These are phyloP conservation scores for Thalassarche chlororhynchos DNA, from an alignment of 2,113 vertebrate genomes.

Conservation along the genomic window DNA sequence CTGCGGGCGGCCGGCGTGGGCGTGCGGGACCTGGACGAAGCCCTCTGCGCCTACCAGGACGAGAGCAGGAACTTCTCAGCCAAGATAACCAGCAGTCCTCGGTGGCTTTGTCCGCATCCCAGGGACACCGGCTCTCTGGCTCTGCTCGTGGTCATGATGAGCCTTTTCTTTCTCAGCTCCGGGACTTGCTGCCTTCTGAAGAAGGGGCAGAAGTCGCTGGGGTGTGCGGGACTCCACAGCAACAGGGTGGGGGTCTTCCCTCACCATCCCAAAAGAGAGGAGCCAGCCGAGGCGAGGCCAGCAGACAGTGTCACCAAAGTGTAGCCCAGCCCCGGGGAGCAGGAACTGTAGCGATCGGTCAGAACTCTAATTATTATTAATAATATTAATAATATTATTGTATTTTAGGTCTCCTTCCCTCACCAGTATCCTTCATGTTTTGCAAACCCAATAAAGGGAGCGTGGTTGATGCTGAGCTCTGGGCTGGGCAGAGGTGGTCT, in stretches of 20 bases:
- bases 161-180: background rate
- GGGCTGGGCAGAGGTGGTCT: background rate
- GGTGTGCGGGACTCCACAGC: background rate
- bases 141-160: background rate
- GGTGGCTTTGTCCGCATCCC: background rate
- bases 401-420: background rate
- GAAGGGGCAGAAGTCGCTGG: background rate
- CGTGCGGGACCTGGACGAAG: slow-evolving; percentile 65
- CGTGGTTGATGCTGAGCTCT: background rate
- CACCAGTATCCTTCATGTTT: accelerated
- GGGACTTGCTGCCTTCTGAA: background rate
- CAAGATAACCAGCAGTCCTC: background rate
- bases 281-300: background rate
- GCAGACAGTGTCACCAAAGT: background rate
- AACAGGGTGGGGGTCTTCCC: background rate
- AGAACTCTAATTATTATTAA: background rate
- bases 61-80: background rate
- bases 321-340: background rate
- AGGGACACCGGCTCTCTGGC: background rate
- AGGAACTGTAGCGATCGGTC: background rate
- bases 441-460: background rate
- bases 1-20: slow-evolving; percentile 35
- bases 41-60: slow-evolving; percentile 51
- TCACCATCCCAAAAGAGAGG: background rate
- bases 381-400: background rate